Percentiles rank a stretch among this genome's conserved stretches.
Evolutionary conservation across 2,888 invertebrate species (phyloP).

Genomic region (Thelaira solivaga): DNA sequence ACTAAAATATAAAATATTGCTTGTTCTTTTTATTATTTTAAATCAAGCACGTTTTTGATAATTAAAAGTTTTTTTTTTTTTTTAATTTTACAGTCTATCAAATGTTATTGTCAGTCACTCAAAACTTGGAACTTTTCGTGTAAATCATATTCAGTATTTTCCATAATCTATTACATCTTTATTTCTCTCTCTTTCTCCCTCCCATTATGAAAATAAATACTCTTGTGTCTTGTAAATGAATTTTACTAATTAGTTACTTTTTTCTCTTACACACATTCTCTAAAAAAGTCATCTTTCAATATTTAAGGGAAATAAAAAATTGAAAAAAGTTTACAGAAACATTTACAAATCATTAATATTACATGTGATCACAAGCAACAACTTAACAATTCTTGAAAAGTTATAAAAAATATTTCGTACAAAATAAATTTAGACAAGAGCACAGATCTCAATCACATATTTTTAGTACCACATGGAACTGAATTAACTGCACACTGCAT

Average conservation of each 20-base stretch:
- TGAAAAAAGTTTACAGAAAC: constrained; percentile 18
- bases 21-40: too few relatives aligned
- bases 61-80: too few relatives aligned
- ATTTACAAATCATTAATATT: constrained; percentile 60
- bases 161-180: neutral
- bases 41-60: too few relatives aligned
- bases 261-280: neutral
- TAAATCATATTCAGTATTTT: too few relatives aligned
- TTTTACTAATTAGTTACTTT: constrained; percentile 38
- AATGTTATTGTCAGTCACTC: too few relatives aligned
- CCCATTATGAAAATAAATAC: constrained; percentile 14
- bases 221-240: constrained; percentile 23
- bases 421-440: constrained; percentile 8
- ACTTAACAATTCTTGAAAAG: constrained; percentile 54
- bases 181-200: neutral
- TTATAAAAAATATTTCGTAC: neutral
- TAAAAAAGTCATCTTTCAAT: constrained; percentile 10
- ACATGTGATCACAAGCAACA: constrained; percentile 60
- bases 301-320: neutral
- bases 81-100: too few relatives aligned
- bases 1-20: too few relatives aligned
- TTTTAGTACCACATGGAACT: neutral
- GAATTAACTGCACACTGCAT: constrained; percentile 42
- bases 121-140: too few relatives aligned
- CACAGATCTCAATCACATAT: constrained; percentile 7